Percentiles rank a stretch among this genome's conserved stretches.
Evolutionary conservation across 92 coral and sea anemone genomes (phyloP).

Genomic region (Siderastrea radians): DNA sequence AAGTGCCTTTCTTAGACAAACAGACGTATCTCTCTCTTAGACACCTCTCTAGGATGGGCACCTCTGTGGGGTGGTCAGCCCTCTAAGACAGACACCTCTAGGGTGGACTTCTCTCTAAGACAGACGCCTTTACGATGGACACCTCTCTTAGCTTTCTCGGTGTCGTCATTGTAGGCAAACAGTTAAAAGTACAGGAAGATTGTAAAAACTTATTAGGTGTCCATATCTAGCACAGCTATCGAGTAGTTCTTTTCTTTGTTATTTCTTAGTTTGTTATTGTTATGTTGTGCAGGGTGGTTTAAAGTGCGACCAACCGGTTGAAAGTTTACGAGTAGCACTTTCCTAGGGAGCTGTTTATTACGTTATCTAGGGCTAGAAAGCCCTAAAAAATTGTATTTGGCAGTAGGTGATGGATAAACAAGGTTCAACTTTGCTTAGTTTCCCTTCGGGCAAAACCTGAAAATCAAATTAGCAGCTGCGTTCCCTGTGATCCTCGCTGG

Average conservation of each 20-base stretch:
- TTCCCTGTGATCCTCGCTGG: constrained; percentile 15
- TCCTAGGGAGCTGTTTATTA: neutral
- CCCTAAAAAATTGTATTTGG: neutral
- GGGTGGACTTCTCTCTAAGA: neutral
- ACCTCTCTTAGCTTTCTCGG: too few relatives aligned
- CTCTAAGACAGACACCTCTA: neutral
- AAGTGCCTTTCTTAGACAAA: too few relatives aligned
- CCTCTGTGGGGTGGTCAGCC: neutral
- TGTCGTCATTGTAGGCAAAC: too few relatives aligned
- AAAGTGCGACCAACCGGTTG: neutral
- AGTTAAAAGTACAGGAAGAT: too few relatives aligned
- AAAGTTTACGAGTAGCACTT: neutral
- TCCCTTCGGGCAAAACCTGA: too few relatives aligned
- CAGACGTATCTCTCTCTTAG: neutral
- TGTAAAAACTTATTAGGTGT: neutral
- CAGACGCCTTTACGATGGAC: too few relatives aligned
- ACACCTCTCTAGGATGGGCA: neutral
- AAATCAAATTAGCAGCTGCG: too few relatives aligned
- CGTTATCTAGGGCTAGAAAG: neutral
- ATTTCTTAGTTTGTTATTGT: neutral
- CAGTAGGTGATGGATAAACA: neutral
- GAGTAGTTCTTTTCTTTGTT: neutral
- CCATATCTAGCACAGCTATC: neutral
- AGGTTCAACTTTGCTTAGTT: neutral
- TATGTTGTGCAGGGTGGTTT: neutral